Base-by-base conservation (phyloP, 2,888 invertebrate genomes). In the Drepana falcataria region DNA sequence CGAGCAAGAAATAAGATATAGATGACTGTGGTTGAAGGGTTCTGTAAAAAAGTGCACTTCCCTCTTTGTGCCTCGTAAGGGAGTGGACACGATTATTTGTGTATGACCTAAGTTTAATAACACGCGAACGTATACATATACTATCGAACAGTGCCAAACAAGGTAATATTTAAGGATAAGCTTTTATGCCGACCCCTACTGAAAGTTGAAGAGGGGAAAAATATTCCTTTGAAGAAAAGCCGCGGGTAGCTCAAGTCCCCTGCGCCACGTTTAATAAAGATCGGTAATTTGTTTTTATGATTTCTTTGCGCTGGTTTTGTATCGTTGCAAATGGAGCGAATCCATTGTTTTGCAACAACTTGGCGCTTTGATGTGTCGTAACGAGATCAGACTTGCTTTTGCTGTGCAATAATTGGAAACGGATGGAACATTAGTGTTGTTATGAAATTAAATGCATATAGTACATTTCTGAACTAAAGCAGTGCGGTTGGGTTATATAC, bases 261-360 rank as follows among this genome's bases (percentile, higher is more conserved):
- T 35, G 61, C 65, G 69, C 60, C 60, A 64, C 64, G 66, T 71
- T 73, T 75, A 74, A 76, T 75, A 74, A 72, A 75, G 69, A 73
- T 75, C 64, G 67, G 71, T 73, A 68, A 73, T 77, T 75, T 74
- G 73, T 70, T 77, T 79, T 77, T 76, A 77, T 68, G 69, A 73
- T 74, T 71, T 66, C 55, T 53, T 59, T 55, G 49, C 61, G 59
- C 62, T 59, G 55, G 61, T 60, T 63, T 49, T 54, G 49, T 56
- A 56, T 52, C 52, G 51, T 53, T 47, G 51, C 53, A 53, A 21
- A 21, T 21, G 21, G 21, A 21, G 21, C 21, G 21, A 21, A 21
- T 48, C 47, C 35, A 35, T 49, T 55, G 55, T 54, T 49, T 53
- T 35, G 35, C 47, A 48, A 51, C 48, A 51, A 48, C 44, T 9